These are phyloP conservation scores for Erithacus rubecula DNA, from an alignment of 2,797 vertebrate species.

Conservation along the genomic window DNA sequence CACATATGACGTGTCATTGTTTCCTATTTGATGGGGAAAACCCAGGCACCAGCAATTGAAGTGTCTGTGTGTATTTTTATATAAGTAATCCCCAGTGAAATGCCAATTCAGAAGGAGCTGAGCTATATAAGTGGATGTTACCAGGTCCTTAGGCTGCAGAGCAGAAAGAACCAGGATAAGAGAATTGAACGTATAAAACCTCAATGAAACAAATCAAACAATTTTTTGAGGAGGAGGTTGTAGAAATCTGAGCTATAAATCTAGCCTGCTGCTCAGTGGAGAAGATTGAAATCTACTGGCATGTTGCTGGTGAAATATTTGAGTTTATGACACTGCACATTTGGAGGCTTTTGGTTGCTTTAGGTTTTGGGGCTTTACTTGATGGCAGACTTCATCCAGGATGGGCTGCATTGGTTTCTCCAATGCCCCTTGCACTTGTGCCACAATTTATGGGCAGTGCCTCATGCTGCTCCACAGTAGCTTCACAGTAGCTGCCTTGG, in stretches of 20 bases:
- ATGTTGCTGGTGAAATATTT: not conserved
- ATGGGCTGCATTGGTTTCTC: not conserved
- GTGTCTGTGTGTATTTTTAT: not conserved
- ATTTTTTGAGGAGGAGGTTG: not conserved
- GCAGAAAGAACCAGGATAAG: not conserved
- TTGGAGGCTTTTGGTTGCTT: not conserved
- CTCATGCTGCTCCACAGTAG: rapidly evolving
- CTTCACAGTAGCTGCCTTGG: not conserved
- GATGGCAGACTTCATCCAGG: not conserved
- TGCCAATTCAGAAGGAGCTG: not conserved
- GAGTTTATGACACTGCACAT: not conserved
- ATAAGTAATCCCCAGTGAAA: not conserved
- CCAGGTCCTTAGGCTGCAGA: not conserved
- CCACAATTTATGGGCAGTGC: not conserved
- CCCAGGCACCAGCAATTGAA: not conserved
- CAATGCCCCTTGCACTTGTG: not conserved
- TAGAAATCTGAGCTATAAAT: not conserved
- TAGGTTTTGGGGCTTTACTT: not conserved
- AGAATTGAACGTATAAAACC: not conserved
- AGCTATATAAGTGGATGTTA: not conserved
- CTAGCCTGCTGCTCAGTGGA: not conserved
- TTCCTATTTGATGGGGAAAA: not conserved
- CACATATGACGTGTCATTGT: not conserved
- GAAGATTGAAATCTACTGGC: not conserved
- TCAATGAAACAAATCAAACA: not conserved